These are phyloP conservation scores for Eristalis pertinax DNA, from an alignment of 2,888 invertebrate species.

Conservation along the genomic window DNA sequence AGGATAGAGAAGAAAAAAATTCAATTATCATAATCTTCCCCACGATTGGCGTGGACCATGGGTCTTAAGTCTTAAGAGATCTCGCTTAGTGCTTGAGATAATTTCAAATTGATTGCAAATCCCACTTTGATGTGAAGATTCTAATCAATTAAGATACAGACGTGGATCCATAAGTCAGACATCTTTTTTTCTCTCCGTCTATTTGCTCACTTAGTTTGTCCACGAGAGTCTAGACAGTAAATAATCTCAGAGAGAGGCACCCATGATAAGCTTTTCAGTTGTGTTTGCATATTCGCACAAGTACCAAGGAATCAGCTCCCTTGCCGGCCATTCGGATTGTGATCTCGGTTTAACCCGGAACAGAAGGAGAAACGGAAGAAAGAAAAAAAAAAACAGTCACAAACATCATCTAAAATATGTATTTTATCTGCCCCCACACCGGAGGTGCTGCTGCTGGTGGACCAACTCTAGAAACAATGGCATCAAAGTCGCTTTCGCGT, in stretches of 20 bases:
- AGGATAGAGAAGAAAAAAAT: conserved; percentile 32
- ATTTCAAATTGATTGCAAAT: conserved; percentile 34
- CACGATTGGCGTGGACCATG: conserved; percentile 11
- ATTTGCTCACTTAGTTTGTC: conserved; percentile 5
- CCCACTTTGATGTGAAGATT: conserved; percentile 26
- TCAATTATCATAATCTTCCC: conserved; percentile 66
- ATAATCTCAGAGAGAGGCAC: conserved; percentile 32
- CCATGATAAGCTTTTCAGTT: conserved; percentile 1
- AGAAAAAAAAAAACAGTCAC: conserved; percentile 6
- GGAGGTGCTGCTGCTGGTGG: neutral
- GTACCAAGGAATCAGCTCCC: conserved; percentile 40
- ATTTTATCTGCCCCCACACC: conserved; percentile 20
- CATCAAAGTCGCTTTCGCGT: conserved; percentile 66
- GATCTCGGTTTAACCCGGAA: conserved; percentile 23
- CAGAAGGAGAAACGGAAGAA: neutral
- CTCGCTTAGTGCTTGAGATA: conserved; percentile 38
- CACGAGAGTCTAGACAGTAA: conserved; percentile 62
- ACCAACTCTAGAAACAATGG: conserved; percentile 46
- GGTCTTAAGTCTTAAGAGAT: neutral
- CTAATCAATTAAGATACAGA: conserved; percentile 49
- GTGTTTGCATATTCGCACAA: conserved; percentile 42
- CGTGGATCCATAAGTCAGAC: conserved; percentile 10
- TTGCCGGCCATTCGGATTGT: conserved; percentile 17
- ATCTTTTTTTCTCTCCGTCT: neutral
- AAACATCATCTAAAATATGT: conserved; percentile 14